phyloP scores from a whole-genome alignment of 2,888 invertebrate genomes.

The Cataglyphis altisquamis region DNA sequence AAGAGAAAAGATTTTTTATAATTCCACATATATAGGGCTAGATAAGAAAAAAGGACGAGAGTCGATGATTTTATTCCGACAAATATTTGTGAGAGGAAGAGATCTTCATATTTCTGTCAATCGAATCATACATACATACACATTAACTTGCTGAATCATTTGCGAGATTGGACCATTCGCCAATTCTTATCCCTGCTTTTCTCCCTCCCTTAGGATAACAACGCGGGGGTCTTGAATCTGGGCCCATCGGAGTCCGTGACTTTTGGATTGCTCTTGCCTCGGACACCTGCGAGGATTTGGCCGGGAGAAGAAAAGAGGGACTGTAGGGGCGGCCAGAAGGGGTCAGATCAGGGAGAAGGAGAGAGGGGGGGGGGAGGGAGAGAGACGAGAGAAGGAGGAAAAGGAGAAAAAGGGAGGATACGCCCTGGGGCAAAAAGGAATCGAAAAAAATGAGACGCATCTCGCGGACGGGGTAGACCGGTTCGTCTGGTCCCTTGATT shows the following conservation, averaged over 20 bases:
- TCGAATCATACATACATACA: background rate
- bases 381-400: constrained; percentile 25
- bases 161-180: constrained; percentile 39
- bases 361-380: constrained; percentile 42
- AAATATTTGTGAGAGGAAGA: background rate
- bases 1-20: background rate
- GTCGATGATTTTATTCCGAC: constrained; percentile 1
- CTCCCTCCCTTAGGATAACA: constrained; percentile 44
- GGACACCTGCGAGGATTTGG: constrained; percentile 78
- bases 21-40: background rate
- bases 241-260: constrained; percentile 61
- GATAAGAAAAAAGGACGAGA: background rate
- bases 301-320: constrained; percentile 53
- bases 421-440: constrained; percentile 52
- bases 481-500: constrained; percentile 83
- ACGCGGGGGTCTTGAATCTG: constrained; percentile 70
- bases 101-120: background rate
- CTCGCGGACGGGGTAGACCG: constrained; percentile 78
- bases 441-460: constrained; percentile 71
- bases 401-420: constrained; percentile 66
- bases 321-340: constrained; percentile 21
- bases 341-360: constrained; percentile 33
- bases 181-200: constrained; percentile 23
- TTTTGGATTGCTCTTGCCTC: constrained; percentile 70
- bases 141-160: constrained; percentile 11